Evolutionary conservation across 2,888 invertebrate genomes (phyloP), one percentile per base, ranked within the genome.

Genomic region (Drosophila peninsularis): DNA sequence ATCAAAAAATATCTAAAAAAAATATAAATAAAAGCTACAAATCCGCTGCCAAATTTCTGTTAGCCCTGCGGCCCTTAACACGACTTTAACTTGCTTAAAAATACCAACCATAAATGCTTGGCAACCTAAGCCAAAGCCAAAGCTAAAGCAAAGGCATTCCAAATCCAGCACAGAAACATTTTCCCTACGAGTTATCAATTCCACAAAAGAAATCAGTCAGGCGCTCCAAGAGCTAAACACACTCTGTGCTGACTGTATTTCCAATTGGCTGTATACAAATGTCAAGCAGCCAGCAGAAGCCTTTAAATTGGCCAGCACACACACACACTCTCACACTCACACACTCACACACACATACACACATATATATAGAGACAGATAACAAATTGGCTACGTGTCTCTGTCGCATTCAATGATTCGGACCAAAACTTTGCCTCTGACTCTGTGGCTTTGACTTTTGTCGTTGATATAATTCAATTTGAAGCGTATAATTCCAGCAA

Each of bases 31-130:
- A n/a, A n/a, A n/a, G n/a, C n/a, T n/a, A n/a, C n/a, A n/a, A n/a
- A n/a, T n/a, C n/a, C n/a, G n/a, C n/a, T n/a, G n/a, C n/a, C n/a
- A n/a, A n/a, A n/a, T n/a, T n/a, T n/a, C n/a, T n/a, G n/a, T 65
- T 54, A n/a, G 63, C 54, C 64, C 63, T 42, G 65, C 65, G 65
- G 82, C 63, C 72, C 62, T 63, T 56, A 56, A 67, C 68, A 76
- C 53, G 85, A 76, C 77, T 88, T 85, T 82, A 88, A 82, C 88
- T 88, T 88, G 80, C 70, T 67, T n/a, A 69, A 71, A 84, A 82
- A 73, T 75, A 67, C 72, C 27, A 62, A 13, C 6, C 10, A n/a
- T 24, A 45, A 44, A 34, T 45, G 37, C 50, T 55, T 53, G 60
- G 56, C n/a, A 50, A 65, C 44, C 32, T 39, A 44, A 44, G 11